phyloP scores from a whole-genome alignment of 2,797 vertebrate genomes.

The Coregonus ussuriensis region DNA sequence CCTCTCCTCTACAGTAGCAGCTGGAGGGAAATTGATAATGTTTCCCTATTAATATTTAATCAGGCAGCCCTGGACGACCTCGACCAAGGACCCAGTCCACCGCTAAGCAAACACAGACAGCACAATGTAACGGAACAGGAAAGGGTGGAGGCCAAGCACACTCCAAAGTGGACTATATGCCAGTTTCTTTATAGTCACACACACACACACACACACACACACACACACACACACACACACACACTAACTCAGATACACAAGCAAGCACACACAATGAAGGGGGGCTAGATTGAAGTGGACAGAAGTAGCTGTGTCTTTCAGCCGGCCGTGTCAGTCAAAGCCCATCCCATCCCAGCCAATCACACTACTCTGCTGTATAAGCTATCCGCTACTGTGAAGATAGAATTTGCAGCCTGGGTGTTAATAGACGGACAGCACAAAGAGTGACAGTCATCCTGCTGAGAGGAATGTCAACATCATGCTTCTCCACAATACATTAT shows the following conservation, averaged over 20 bases:
- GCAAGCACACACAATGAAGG: no score
- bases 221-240: no score
- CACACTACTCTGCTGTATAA: constrained; percentile 18
- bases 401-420: constrained; percentile 34
- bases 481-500: constrained; percentile 32
- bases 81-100: constrained; percentile 44
- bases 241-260: no score
- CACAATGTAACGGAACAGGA: constrained; percentile 37
- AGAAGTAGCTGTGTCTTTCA: constrained; percentile 27
- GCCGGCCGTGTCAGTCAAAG: constrained; percentile 44
- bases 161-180: constrained; percentile 17
- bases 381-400: constrained; percentile 15
- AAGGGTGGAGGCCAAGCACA: constrained; percentile 31
- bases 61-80: constrained; percentile 67
- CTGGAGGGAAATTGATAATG: constrained; percentile 86
- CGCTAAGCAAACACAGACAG: constrained; percentile 46
- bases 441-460: constrained; percentile 47
- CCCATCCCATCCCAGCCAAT: constrained; percentile 37
- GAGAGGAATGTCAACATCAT: no score
- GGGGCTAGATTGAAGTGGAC: constrained; percentile 28
- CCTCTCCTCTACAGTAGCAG: constrained; percentile 40
- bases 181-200: constrained; percentile 12
- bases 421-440: constrained; percentile 56
- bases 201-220: neutral
- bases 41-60: constrained; percentile 89